Percentiles rank a stretch among this genome's conserved stretches.
Evolutionary conservation across 2,888 invertebrate genomes (phyloP).

Genomic region (Meta bourneti): DNA sequence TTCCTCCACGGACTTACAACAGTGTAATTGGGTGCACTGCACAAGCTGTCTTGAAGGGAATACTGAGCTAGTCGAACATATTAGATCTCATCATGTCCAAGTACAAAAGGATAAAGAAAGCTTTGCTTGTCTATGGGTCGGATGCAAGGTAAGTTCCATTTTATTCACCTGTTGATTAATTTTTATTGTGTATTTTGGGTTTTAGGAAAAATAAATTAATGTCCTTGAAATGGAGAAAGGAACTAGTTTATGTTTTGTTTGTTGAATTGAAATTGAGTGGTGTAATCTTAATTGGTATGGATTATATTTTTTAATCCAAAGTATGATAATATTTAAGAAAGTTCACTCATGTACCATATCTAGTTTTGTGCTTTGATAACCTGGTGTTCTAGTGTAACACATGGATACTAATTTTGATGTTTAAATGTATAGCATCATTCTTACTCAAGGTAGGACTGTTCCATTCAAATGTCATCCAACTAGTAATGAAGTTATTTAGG

Average conservation of each 20-base stretch:
- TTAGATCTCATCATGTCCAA: conserved; percentile 80
- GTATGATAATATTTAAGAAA: no score
- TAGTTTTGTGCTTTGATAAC: no score
- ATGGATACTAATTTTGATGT: no score
- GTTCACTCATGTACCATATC: no score
- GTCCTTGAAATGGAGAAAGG: neutral
- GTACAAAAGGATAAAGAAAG: conserved; percentile 88
- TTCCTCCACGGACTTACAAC: conserved; percentile 66
- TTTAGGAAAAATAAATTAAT: no score
- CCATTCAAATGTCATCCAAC: no score
- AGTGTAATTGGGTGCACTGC: conserved; percentile 81
- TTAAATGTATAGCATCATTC: no score
- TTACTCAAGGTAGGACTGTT: no score
- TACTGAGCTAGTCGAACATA: conserved; percentile 79
- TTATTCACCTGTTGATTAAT: neutral
- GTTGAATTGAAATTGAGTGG: neutral
- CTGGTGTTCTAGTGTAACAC: no score
- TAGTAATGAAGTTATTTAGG: no score
- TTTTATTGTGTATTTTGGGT: neutral
- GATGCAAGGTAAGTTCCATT: conserved; percentile 86
- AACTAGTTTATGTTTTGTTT: neutral
- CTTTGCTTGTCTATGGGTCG: conserved; percentile 94
- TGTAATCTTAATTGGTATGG: neutral
- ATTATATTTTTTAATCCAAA: neutral
- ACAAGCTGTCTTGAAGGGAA: conserved; percentile 78